Conservation (phyloP, 2,113 vertebrate species). For the Grus americana region DNA sequence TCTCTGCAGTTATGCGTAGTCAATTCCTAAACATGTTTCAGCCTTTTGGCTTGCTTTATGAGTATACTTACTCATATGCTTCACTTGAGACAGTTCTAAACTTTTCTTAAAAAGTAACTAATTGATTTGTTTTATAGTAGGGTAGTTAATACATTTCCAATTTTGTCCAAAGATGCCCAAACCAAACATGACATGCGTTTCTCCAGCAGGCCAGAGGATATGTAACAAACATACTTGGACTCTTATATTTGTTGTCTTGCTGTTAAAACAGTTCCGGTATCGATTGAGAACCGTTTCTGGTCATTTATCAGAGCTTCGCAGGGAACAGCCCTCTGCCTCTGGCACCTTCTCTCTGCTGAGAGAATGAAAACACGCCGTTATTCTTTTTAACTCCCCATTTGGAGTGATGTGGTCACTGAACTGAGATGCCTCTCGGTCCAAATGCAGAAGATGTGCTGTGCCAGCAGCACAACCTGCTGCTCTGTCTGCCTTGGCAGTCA, state of each 20-base stretch:
- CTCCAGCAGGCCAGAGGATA: background rate
- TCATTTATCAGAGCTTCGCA: background rate
- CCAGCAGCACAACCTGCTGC: background rate
- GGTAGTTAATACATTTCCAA: background rate
- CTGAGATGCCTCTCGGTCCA: background rate
- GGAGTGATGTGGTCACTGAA: fast-evolving
- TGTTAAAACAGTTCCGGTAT: background rate
- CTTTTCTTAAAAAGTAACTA: background rate
- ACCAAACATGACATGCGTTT: background rate
- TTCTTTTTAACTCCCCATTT: background rate
- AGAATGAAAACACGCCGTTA: background rate
- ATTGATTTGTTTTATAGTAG: background rate
- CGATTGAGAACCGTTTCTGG: background rate
- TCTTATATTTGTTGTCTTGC: background rate
- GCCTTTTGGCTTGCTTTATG: background rate
- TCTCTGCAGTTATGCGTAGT: background rate
- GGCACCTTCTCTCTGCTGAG: background rate
- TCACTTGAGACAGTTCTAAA: background rate
- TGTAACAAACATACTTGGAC: background rate
- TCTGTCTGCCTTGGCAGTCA: background rate
- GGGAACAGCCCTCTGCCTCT: background rate
- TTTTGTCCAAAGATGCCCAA: background rate
- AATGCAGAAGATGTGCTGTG: background rate
- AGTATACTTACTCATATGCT: background rate
- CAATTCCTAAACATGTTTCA: background rate